Evolutionary conservation across 2,797 vertebrate genomes (phyloP).

Genomic region (Chaetodon trifasciatus): DNA sequence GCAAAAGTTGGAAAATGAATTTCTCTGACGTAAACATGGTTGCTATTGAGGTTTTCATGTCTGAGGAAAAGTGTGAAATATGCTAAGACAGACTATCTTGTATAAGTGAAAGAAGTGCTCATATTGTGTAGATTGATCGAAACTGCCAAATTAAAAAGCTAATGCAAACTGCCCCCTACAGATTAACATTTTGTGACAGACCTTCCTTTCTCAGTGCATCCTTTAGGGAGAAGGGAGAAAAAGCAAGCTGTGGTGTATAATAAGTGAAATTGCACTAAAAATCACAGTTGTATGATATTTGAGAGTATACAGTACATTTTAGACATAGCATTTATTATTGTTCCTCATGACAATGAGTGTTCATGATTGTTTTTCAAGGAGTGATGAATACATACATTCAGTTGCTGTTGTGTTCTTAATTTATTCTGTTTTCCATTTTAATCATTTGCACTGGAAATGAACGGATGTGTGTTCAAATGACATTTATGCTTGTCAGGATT

Average conservation of each 20-base stretch:
- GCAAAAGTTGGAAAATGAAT: neutral
- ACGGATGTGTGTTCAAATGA: conserved; percentile 77
- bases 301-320: conserved; percentile 73
- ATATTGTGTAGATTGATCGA: neutral
- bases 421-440: conserved; percentile 78
- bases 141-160: conserved; percentile 3
- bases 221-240: conserved; percentile 39
- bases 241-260: conserved; percentile 67
- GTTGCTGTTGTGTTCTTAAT: conserved; percentile 75
- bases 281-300: conserved; percentile 73
- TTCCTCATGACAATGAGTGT: conserved; percentile 77
- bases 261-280: conserved; percentile 86
- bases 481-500: conserved; percentile 77
- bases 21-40: neutral
- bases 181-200: conserved; percentile 38
- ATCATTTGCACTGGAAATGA: conserved; percentile 85
- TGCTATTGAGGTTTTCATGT: neutral
- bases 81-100: neutral
- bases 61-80: neutral
- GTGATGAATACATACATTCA: conserved; percentile 75
- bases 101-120: neutral
- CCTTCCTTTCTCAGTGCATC: conserved; percentile 60
- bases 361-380: conserved; percentile 71
- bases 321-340: conserved; percentile 77
- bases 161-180: conserved; percentile 31